phyloP scores from a whole-genome alignment of 2,113 vertebrate species.

The Nanger granti region DNA sequence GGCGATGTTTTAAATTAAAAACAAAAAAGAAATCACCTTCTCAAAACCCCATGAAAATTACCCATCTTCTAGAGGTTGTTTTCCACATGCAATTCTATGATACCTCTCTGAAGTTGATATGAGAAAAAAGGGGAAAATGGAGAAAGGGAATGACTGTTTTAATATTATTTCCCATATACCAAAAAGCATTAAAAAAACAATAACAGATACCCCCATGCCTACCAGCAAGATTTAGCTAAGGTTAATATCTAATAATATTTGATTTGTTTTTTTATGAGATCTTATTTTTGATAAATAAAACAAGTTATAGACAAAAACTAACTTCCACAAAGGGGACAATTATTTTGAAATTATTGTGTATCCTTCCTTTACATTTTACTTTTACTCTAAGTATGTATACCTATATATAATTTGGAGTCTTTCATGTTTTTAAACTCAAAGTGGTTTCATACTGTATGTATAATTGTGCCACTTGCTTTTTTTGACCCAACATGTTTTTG shows the following conservation, averaged over 20 bases:
- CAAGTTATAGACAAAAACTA: background rate
- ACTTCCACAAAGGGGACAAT: background rate
- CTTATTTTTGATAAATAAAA: background rate
- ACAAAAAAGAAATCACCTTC: background rate
- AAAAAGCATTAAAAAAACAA: slow-evolving; percentile 7
- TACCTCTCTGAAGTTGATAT: background rate
- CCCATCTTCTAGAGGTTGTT: background rate
- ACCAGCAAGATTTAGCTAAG: background rate
- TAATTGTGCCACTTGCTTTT: background rate
- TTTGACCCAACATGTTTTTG: background rate
- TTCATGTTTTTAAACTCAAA: background rate
- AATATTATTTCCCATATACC: background rate
- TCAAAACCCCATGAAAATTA: background rate
- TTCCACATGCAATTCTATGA: background rate
- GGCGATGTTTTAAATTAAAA: background rate
- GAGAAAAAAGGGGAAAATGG: background rate
- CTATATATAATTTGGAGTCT: background rate
- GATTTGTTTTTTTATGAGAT: background rate
- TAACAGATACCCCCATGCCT: background rate
- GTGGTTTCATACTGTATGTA: background rate
- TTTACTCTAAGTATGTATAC: background rate
- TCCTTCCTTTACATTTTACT: background rate
- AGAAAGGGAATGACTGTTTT: background rate
- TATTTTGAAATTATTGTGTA: background rate
- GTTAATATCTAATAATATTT: background rate